A percentile compares a stretch with the other conserved stretches of the same genome.
These are phyloP conservation scores for Caracal caracal DNA, from an alignment of 2,113 vertebrate genomes.

Conservation along the genomic window DNA sequence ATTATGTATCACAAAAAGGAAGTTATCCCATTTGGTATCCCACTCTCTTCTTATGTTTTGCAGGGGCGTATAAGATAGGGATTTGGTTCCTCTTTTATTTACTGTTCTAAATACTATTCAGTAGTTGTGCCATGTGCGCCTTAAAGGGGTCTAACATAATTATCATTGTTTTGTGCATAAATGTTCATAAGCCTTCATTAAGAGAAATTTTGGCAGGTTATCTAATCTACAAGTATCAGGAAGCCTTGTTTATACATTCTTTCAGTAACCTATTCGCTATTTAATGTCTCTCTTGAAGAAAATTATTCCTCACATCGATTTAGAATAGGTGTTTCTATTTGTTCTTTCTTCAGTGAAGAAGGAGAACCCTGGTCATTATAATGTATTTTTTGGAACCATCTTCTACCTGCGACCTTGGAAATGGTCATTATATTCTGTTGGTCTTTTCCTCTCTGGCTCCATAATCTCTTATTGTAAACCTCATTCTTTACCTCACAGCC, in stretches of 20 bases:
- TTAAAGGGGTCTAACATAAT: neutral
- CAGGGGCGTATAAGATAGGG: neutral
- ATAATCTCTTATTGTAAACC: neutral
- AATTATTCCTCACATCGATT: neutral
- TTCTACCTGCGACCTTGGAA: neutral
- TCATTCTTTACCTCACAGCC: neutral
- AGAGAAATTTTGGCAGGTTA: neutral
- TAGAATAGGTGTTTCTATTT: neutral
- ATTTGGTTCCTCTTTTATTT: neutral
- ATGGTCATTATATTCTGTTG: neutral
- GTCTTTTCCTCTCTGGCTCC: neutral
- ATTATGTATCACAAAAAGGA: neutral
- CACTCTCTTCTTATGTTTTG: neutral
- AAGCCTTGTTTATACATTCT: neutral
- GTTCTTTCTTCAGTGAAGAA: neutral
- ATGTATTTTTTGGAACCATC: neutral
- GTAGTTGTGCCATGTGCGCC: neutral
- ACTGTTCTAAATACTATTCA: neutral
- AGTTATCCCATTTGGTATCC: neutral
- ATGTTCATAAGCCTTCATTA: neutral
- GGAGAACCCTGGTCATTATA: neutral
- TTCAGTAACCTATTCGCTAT: neutral
- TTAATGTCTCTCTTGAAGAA: neutral
- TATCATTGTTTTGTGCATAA: neutral
- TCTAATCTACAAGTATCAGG: neutral